Evolutionary conservation across 2,113 vertebrate genomes (phyloP).

Genomic region (Castor canadensis): DNA sequence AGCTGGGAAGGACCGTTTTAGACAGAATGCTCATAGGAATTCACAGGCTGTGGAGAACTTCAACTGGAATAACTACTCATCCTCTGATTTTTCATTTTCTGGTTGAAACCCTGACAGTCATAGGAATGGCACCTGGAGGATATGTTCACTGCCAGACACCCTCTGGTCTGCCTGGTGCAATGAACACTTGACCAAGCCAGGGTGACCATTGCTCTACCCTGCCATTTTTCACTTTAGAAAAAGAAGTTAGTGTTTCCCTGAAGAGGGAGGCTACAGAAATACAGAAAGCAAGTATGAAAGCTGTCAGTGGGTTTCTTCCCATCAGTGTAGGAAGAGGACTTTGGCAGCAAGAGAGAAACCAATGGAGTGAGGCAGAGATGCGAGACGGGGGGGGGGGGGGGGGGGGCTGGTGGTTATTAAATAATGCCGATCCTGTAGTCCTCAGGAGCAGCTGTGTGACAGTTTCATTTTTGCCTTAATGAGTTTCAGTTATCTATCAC

Average conservation of each 20-base stretch:
- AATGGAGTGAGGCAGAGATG: background rate
- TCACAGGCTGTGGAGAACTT: background rate
- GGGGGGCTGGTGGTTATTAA: background rate
- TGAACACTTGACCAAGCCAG: background rate
- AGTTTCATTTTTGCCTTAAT: background rate
- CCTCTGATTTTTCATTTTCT: background rate
- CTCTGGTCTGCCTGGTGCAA: background rate
- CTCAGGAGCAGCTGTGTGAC: background rate
- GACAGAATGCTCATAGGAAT: background rate
- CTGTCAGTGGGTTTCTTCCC: background rate
- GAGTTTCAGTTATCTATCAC: background rate
- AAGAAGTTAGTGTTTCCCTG: background rate
- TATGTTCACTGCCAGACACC: background rate
- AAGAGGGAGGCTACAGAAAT: background rate
- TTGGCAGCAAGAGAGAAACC: background rate
- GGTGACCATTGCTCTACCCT: background rate
- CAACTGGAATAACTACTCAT: background rate
- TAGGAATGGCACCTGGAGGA: background rate
- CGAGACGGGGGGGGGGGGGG: background rate
- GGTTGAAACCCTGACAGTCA: background rate
- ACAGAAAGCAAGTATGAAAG: background rate
- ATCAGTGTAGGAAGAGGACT: background rate
- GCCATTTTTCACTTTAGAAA: background rate
- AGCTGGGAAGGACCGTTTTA: background rate
- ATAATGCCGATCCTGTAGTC: background rate